Percentiles rank a stretch among this genome's conserved stretches.
phyloP scores from a whole-genome alignment of 2,113 vertebrate genomes.

The Callithrix jacchus region DNA sequence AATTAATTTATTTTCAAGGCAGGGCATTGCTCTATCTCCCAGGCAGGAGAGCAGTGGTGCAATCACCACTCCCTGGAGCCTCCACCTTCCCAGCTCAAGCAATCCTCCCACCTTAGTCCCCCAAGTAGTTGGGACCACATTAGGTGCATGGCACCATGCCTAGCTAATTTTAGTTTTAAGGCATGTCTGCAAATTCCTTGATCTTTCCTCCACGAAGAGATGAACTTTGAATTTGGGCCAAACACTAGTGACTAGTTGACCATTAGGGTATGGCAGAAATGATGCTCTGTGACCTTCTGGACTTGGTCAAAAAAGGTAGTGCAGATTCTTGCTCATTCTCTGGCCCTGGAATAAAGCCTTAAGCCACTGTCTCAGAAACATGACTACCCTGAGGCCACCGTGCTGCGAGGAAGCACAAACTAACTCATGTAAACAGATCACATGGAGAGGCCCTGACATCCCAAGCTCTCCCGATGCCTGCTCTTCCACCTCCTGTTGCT shows the following conservation, averaged over 20 bases:
- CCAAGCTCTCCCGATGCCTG: not conserved
- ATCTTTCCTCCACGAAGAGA: not conserved
- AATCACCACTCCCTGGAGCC: not conserved
- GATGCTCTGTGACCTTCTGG: not conserved
- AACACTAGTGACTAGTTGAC: not conserved
- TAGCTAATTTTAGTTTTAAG: not conserved
- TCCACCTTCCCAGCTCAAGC: not conserved
- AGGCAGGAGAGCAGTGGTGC: not conserved
- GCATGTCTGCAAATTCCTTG: slow-evolving; percentile 21
- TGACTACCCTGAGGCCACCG: not conserved
- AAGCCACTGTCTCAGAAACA: not conserved
- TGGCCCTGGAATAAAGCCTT: not conserved
- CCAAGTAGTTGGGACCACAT: not conserved
- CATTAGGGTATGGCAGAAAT: not conserved
- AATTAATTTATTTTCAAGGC: too few relatives aligned
- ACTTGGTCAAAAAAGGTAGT: not conserved
- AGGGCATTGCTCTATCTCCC: not conserved
- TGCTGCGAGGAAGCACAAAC: not conserved
- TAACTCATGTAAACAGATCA: not conserved
- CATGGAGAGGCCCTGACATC: not conserved
- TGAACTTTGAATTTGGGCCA: not conserved
- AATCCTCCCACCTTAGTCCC: not conserved
- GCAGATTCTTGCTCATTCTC: not conserved
- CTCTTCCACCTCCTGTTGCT: not conserved
- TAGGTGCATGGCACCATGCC: not conserved